Evolutionary conservation across 2,797 vertebrate genomes (phyloP).

Genomic region (Allochrocebus solatus): DNA sequence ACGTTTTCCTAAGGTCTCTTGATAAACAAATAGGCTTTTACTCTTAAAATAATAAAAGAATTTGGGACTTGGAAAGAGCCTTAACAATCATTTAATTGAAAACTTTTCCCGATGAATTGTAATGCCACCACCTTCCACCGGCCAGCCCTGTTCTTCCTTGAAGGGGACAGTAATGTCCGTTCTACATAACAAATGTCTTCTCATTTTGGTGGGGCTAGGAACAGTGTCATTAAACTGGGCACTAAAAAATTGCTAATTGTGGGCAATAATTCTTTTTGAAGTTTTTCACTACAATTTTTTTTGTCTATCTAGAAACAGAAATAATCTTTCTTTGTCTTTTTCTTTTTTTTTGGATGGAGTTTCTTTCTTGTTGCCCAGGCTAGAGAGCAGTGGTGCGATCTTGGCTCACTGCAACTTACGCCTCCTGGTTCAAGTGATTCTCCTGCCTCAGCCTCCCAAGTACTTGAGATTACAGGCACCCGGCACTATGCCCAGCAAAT

Average conservation of each 20-base stretch:
- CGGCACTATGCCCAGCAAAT: too few species aligned
- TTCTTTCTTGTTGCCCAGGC: too few species aligned
- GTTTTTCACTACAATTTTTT: neutral
- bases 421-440: too few species aligned
- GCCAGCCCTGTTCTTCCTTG: neutral
- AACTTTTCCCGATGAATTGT: neutral
- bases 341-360: too few species aligned
- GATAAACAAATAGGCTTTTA: neutral
- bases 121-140: neutral
- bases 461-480: too few species aligned
- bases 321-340: too few species aligned
- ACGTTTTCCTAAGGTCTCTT: neutral
- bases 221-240: neutral
- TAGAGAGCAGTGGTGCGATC: too few species aligned
- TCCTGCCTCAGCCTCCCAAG: too few species aligned
- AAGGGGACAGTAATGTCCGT: neutral
- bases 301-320: neutral
- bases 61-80: neutral
- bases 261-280: neutral
- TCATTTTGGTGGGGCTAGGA: neutral
- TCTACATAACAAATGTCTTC: neutral
- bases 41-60: neutral
- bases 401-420: too few species aligned
- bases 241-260: neutral
- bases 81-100: neutral